Conservation (phyloP, 2,888 invertebrate species). For the Erebia palarica region DNA sequence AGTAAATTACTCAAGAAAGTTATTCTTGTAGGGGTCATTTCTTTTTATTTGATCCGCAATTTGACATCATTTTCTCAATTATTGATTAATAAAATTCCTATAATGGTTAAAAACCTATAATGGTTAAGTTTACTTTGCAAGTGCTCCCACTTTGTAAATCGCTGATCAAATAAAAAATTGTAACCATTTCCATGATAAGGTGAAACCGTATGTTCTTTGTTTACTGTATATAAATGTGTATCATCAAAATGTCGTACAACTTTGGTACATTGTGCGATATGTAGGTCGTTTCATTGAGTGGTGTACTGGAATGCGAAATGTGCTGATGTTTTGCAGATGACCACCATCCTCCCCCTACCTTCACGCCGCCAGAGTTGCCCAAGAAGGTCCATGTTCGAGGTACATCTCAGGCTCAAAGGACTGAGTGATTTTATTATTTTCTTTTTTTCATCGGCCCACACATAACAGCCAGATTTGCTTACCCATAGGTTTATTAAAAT, state of each 20-base stretch:
- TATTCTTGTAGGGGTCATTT: not conserved
- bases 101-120: not conserved
- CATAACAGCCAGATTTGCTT: conserved; percentile 72
- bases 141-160: not conserved
- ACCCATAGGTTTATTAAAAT: conserved; percentile 56
- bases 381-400: conserved; percentile 99
- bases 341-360: conserved; percentile 98
- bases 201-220: conserved; percentile 54
- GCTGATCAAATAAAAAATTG: conserved; percentile 18
- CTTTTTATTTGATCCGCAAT: not conserved
- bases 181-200: conserved; percentile 42
- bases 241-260: conserved; percentile 51
- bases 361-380: conserved; percentile 99
- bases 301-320: conserved; percentile 84
- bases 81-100: not conserved
- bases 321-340: conserved; percentile 96
- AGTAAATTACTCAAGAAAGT: not conserved
- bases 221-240: conserved; percentile 41
- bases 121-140: not conserved
- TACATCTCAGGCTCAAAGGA: conserved; percentile 82
- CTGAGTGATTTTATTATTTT: conserved; percentile 64
- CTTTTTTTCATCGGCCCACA: conserved; percentile 72
- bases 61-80: not conserved
- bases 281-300: conserved; percentile 71
- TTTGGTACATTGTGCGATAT: conserved; percentile 62